Evolutionary conservation across 2,888 invertebrate species (phyloP).

Genomic region (Drosophila villosipedis): DNA sequence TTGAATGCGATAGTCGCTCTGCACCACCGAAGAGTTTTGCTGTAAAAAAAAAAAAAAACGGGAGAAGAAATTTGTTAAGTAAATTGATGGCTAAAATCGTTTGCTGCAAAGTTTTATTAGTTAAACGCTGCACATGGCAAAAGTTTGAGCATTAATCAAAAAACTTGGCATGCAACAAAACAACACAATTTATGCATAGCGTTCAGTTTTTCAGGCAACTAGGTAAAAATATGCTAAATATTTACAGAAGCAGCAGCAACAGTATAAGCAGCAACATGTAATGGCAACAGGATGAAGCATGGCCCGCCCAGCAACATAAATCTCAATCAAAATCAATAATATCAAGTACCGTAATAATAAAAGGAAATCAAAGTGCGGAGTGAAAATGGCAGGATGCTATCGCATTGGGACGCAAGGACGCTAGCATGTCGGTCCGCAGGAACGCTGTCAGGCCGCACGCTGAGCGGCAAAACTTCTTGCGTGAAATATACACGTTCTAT

Average conservation of each 20-base stretch:
- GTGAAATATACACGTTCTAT: conserved; percentile 82
- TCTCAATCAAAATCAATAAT: conserved; percentile 82
- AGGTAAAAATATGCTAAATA: conserved; percentile 68
- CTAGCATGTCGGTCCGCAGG: background rate
- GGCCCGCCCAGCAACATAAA: conserved; percentile 62
- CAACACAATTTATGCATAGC: conserved; percentile 60
- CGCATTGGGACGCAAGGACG: conserved; percentile 6
- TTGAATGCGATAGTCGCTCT: conserved; percentile 90
- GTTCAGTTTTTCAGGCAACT: conserved; percentile 49
- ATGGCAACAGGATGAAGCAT: conserved; percentile 40
- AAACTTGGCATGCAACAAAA: conserved; percentile 41
- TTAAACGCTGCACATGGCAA: conserved; percentile 50
- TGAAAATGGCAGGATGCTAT: conserved; percentile 37
- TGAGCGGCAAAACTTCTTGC: conserved; percentile 66
- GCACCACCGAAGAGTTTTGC: conserved; percentile 92
- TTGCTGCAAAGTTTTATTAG: conserved; percentile 48
- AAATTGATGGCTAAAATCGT: conserved; percentile 39
- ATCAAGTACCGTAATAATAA: conserved; percentile 80
- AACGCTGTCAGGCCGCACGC: conserved; percentile 29
- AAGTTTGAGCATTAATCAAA: conserved; percentile 73
- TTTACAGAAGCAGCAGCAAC: conserved; percentile 33
- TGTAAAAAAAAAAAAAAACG: conserved; percentile 81
- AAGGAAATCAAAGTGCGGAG: conserved; percentile 62
- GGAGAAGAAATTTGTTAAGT: conserved; percentile 26
- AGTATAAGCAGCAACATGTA: conserved; percentile 24